Base-by-base conservation (phyloP, 2,797 vertebrate species). In the Pantherophis alleghaniensis region DNA sequence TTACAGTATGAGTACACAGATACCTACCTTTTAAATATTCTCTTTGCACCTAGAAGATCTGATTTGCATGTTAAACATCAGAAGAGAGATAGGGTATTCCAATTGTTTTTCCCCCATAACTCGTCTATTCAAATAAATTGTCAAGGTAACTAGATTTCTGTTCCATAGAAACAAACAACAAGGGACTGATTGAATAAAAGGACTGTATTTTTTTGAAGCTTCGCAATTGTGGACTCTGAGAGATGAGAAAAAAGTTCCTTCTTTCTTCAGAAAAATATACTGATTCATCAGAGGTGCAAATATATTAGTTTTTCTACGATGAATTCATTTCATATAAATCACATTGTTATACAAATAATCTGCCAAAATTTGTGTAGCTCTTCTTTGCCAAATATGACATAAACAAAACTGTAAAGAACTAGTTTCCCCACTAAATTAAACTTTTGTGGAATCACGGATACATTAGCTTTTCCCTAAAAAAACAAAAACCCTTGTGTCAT, bases 81-180 rank as follows among this genome's bases (percentile, higher is more conserved):
- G 63, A 86, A 92, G 86, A 42, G n/a, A 63, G 9, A 37, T 18
- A 16, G 91, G 51, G 37, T 1, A 7, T 83, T 93, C 86, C 90
- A 87, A 12, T 3, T 47, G 92, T 88, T 87, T 7, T n/a, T 91
- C 90, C 6, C 28, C 3, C 7, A 16, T n/a, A 89, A 93, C 16
- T 91, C 89, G 92, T 51, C 91, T 91, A 90, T 91, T 94, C 92
- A 95, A 89, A 93, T 74, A 88, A 95, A 96, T 87, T 90, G 90
- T 94, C 95, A 96, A 69, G 91, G 94, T 87, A 96, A 95, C 95
- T 91, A 91, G 61, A 94, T 87, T 94, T 91, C 86, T 56, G 92
- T 42, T 86, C n/a, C 53, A 83, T 93, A 86, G 91, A 91, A 83
- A 56, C 11, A 0, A 93, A 74, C 51, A 93, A 79, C 89, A 89